A percentile compares a stretch with the other conserved stretches of the same genome.
Evolutionary conservation across 1,140 invertebrate genomes (phyloP).

Genomic region (Dendroctonus ponderosae): DNA sequence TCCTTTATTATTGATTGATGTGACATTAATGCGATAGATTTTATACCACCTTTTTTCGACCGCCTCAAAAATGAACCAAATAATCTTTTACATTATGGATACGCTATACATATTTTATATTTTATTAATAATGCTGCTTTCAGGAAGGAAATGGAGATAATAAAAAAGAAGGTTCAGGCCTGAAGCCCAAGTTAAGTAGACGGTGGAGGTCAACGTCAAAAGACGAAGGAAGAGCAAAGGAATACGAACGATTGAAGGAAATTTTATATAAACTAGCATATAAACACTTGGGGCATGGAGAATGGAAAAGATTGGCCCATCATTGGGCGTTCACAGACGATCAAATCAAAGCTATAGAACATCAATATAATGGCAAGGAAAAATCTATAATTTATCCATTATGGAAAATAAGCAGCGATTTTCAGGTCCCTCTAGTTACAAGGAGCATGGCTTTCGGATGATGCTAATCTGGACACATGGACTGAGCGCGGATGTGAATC

Average conservation of each 20-base stretch:
- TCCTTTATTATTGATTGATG: too few species aligned
- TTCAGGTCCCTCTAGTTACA: constrained; percentile 70
- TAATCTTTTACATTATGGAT: too few species aligned
- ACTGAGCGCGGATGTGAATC: constrained; percentile 60
- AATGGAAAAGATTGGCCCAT: constrained; percentile 70
- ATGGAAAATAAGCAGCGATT: constrained; percentile 8
- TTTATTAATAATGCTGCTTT: too few species aligned
- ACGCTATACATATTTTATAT: too few species aligned
- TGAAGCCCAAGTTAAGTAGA: constrained; percentile 45
- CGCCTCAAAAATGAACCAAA: too few species aligned
- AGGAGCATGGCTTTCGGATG: constrained; percentile 71
- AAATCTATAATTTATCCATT: not conserved
- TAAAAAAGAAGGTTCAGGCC: constrained; percentile 38
- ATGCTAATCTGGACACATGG: constrained; percentile 71
- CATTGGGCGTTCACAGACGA: constrained; percentile 73
- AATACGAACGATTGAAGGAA: constrained; percentile 51
- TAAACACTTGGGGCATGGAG: constrained; percentile 63
- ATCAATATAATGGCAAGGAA: constrained; percentile 68
- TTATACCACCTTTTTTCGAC: too few species aligned
- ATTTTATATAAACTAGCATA: constrained; percentile 69
- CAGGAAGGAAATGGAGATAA: not conserved
- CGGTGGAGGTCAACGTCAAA: constrained; percentile 49
- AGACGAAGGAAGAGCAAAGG: constrained; percentile 49
- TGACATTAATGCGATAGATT: too few species aligned
- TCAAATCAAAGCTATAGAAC: constrained; percentile 71